phyloP scores from a whole-genome alignment of 2,113 vertebrate species.

The Rhea pennata region DNA sequence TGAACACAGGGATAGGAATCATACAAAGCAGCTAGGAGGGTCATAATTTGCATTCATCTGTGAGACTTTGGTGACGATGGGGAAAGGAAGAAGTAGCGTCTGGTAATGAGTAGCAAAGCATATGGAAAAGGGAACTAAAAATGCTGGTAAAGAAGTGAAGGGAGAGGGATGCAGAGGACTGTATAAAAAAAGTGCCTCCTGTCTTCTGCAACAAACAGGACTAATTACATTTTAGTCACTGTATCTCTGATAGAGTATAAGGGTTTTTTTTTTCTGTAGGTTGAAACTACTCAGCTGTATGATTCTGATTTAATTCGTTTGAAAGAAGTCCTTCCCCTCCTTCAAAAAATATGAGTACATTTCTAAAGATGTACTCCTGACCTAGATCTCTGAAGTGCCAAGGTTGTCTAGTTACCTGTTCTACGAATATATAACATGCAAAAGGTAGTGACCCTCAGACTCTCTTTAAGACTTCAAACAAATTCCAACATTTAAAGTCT shows the following conservation, averaged over 20 bases:
- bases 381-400: neutral
- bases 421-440: neutral
- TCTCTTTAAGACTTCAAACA: neutral
- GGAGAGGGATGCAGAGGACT: neutral
- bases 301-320: neutral
- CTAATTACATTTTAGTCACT: slow-evolving; percentile 30
- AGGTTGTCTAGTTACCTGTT: neutral
- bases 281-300: neutral
- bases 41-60: slow-evolving; percentile 29
- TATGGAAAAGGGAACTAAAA: slow-evolving; percentile 21
- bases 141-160: neutral
- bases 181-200: slow-evolving; percentile 24
- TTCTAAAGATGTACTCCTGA: neutral
- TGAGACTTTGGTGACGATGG: slow-evolving; percentile 31
- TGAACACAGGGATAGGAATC: slow-evolving; percentile 5
- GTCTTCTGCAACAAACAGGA: neutral
- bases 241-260: neutral
- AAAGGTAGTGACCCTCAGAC: neutral
- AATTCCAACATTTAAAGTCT: neutral
- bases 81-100: slow-evolving; percentile 32
- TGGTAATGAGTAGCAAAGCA: neutral
- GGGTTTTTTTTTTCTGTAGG: neutral
- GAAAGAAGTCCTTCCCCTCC: neutral
- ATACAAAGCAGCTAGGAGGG: slow-evolving; percentile 11
- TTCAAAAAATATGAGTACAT: neutral